Percentiles rank a stretch among this genome's conserved stretches.
Evolutionary conservation across 2,113 vertebrate species (phyloP).

Genomic region (Nycticryphes semicollaris): DNA sequence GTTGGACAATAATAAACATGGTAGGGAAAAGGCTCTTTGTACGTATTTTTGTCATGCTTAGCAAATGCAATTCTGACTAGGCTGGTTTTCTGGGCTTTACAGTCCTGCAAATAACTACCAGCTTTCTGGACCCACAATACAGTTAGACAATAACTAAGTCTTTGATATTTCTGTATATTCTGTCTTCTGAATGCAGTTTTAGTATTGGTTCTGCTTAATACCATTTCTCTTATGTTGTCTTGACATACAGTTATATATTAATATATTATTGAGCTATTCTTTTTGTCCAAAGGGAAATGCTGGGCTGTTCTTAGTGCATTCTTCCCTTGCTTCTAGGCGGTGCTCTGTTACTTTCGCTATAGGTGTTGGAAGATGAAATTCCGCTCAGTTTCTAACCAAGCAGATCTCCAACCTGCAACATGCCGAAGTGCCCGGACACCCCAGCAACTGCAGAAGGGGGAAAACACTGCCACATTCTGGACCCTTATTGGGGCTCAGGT

Average conservation of each 20-base stretch:
- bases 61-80: not conserved
- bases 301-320: not conserved
- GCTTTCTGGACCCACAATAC: not conserved
- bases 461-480: not conserved
- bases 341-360: rapidly evolving
- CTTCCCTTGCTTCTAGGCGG: not conserved
- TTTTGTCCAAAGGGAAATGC: not conserved
- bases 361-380: not conserved
- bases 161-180: not conserved
- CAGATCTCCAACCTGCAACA: not conserved
- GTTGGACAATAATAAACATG: not conserved
- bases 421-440: not conserved
- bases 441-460: not conserved
- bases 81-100: not conserved
- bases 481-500: too few species aligned
- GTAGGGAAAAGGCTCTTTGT: not conserved
- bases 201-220: not conserved
- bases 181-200: not conserved
- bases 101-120: not conserved
- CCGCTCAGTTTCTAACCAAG: not conserved
- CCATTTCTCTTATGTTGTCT: not conserved
- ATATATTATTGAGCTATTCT: not conserved
- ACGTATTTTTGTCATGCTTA: not conserved
- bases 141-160: not conserved
- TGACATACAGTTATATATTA: not conserved